Conservation (phyloP, 2,113 vertebrate genomes). For the Xyrauchen texanus region DNA sequence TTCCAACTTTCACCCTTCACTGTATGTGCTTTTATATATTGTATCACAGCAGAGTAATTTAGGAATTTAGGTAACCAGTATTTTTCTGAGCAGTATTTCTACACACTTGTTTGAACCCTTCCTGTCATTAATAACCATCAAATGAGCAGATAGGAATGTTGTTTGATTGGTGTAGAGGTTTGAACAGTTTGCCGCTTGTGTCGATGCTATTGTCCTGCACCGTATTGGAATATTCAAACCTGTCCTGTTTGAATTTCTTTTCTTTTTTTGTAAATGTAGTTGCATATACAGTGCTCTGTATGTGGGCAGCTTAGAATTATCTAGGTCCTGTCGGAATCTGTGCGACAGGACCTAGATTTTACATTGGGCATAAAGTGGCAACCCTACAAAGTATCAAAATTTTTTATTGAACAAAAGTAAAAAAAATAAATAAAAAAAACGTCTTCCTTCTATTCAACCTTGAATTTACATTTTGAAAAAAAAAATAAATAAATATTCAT, state of each 20-base stretch:
- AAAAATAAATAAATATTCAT: too few species aligned
- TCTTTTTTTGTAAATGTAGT: neutral
- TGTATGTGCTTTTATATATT: conserved; percentile 24
- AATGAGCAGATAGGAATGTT: too few species aligned
- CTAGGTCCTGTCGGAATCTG: too few species aligned
- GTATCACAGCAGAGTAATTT: neutral
- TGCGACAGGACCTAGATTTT: too few species aligned
- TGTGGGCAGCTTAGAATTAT: neutral
- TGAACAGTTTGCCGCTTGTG: neutral
- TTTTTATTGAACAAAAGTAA: too few species aligned
- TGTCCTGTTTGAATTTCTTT: neutral
- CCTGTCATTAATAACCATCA: neutral
- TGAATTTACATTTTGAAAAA: too few species aligned
- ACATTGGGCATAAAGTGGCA: too few species aligned
- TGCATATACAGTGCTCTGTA: neutral
- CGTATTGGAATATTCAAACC: neutral
- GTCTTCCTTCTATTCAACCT: too few species aligned
- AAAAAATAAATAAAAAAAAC: too few species aligned
- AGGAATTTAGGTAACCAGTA: too few species aligned
- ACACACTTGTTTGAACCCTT: neutral
- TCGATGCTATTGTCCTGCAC: neutral
- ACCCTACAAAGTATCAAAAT: too few species aligned
- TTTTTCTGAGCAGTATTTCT: conserved; percentile 24
- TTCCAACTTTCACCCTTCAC: neutral
- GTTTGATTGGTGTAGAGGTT: too few species aligned